Base-by-base conservation (phyloP, 2,797 vertebrate genomes). In the Salarias fasciatus region DNA sequence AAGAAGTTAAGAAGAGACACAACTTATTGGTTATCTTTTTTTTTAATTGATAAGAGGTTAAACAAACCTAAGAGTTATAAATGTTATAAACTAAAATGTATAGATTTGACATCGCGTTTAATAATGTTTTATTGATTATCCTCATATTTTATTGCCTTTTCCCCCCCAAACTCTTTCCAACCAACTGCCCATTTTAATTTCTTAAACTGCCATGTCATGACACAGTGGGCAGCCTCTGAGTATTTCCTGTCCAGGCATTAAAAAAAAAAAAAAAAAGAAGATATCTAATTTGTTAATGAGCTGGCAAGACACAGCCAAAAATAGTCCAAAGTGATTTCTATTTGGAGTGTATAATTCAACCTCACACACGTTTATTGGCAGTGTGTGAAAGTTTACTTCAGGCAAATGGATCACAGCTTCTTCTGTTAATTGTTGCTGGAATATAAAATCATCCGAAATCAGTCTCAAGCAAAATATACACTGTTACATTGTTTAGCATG, bases 281-380 rank as follows among this genome's bases (percentile, higher is more conserved):
- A 73, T 47, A 60, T 70, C 48, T 65, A 38, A 72, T 79, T 69
- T 50, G 49, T 72, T 70, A 66, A 82, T 75, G 35, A 64, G 61
- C 53, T 48, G 44, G 35, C 53, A 31, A 57, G 56, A 18, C 24
- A 52, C 66, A 35, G 56, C 24, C 24, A 24, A n/a, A 74, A 63
- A 61, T 55, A 55, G 69, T 72, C 30, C 43, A 53, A 63, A 79
- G 70, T 76, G 67, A 75, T 79, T 80, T 64, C 54, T 54, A 50
- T 36, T 68, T 5, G 8, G 33, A 56, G 38, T 57, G 28, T 42
- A 44, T 69, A 56, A 79, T 78, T 44, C 61, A 83, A 70, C n/a
- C n/a, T n/a, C n/a, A n/a, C n/a, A n/a, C n/a, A n/a, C 28, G 60
- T 61, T 45, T 74, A 78, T 57, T 79, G 66, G 49, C 38, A 72